Evolutionary conservation across 2,113 vertebrate genomes (phyloP), one percentile per base, ranked within the genome.

Genomic region (Romanogobio albipinnatus): DNA sequence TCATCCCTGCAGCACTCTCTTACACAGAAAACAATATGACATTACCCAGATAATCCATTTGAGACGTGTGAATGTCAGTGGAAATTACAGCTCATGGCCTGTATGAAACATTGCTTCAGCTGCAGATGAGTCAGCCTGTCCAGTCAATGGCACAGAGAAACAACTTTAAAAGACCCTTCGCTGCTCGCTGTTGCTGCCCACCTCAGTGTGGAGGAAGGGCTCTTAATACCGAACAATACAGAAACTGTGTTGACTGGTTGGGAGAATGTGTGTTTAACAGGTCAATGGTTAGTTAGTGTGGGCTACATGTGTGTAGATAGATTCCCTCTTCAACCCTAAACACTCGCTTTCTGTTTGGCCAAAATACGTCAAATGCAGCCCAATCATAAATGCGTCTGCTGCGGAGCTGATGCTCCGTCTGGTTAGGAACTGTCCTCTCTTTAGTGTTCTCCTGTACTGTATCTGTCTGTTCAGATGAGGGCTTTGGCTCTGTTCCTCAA

Each of bases 361-460:
- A 11, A 9, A 49, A 26, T 19, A 62, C 15, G 8, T 9, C 39
- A 39, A 70, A 39, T 39, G 36, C 9, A 4, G 36, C 4, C 36
- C 68, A 66, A 66, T 36, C 29, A 36, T 19, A 9, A 13, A 10
- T 22, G n/a, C n/a, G 24, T 59, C 9, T 19, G 33, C 33, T 45
- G 29, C 74, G 84, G 36, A 85, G 81, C 90, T 87, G 59, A 76
- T 76, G 62, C 49, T 39, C n/a, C 89, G 66, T 88, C 82, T 77
- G 4, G 29, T 76, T 58, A n/a, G 10, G 22, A n/a, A 76, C 29
- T 66, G 43, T 58, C 74, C 66, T 80, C 75, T 84, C 76, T 86
- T 87, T 49, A 62, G 73, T 53, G 77, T 64, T 51, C 71, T 84
- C 58, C 53, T 24, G 36, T 75, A 45, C 47, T 62, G 51, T 77